Evolutionary conservation across 2,888 invertebrate species (phyloP), one percentile per base, ranked within the genome.

Genomic region (Noctua comes): DNA sequence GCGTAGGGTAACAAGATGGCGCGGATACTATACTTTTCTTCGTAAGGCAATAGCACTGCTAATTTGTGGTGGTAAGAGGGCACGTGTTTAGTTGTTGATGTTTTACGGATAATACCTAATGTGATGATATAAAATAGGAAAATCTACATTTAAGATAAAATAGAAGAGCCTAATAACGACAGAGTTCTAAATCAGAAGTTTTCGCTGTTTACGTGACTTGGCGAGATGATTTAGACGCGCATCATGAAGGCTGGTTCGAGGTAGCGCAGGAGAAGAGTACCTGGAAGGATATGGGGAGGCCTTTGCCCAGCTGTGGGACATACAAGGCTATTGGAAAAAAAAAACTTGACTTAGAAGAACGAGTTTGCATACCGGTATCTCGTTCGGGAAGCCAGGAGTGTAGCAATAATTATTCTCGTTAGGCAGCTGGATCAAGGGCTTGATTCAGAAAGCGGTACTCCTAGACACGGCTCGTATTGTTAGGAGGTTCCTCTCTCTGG

Each of bases 1-100:
- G 64, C 36, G 79, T 78, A 54, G 18, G 21, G 16, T 62, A 54
- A 57, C 68, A 73, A 73, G 62, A 85, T 85, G 68, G 66, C 54
- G 40, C 10, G 40, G 18, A 62, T 43, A 48, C 62, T 80, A 31
- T 66, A 43, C 36, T 57, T 46, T 70, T 68, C 51, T 48, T 68
- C 21, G 48, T 59, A 4, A 21, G 40, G 40, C 65, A 65, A 40
- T 78, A 51, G 6, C 18, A 13, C 51, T 74, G 51, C n/a, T 74
- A 43, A 46, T 54, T 27, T n/a, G 16, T 24, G 18, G 5, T 62
- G 24, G 59, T 18, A n/a, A 8, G 6, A 57, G 21, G 6, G 21
- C 31, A 81, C 7, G 48, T 31, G 31, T 24, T 21, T 51, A 51
- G 18, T 54, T 27, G 27, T 18, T n/a, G 11, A 70, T 11, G n/a